These are phyloP conservation scores for Tineola bisselliella DNA, from an alignment of 2,888 invertebrate species.

Conservation along the genomic window DNA sequence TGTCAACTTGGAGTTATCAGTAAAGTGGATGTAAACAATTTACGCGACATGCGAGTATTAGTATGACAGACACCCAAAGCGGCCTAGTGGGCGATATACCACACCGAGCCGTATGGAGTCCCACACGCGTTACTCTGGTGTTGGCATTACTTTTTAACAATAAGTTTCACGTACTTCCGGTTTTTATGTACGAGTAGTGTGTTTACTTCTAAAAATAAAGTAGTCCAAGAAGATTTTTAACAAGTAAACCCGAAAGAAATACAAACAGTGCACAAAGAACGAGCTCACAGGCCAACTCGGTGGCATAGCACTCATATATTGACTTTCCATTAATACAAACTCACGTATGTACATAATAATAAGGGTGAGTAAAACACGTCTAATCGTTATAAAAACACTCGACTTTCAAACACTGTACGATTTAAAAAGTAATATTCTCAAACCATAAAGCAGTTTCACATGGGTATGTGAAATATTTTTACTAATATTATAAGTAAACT, in stretches of 20 bases:
- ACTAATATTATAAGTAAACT: constrained; percentile 68
- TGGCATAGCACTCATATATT: constrained; percentile 30
- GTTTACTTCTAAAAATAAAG: constrained; percentile 49
- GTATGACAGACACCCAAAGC: neutral
- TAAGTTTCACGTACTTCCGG: constrained; percentile 15
- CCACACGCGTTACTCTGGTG: constrained; percentile 32
- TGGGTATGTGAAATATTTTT: constrained; percentile 64
- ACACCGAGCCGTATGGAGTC: neutral
- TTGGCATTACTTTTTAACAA: constrained; percentile 46
- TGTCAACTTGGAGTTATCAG: neutral
- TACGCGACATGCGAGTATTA: neutral
- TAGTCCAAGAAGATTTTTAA: constrained; percentile 56
- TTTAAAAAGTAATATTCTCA: constrained; percentile 64
- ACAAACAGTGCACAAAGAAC: constrained; percentile 29
- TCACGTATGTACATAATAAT: constrained; percentile 31
- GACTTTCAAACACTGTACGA: constrained; percentile 49
- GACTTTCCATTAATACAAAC: constrained; percentile 44
- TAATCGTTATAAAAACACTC: constrained; percentile 64
- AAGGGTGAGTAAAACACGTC: constrained; percentile 56
- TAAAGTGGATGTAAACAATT: neutral
- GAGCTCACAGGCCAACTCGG: constrained; percentile 19
- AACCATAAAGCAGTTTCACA: constrained; percentile 66
- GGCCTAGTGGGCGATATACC: constrained; percentile 7
- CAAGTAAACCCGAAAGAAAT: constrained; percentile 44
- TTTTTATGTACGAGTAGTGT: neutral